Evolutionary conservation across 2,888 invertebrate genomes (phyloP), one percentile per base, ranked within the genome.

Genomic region (Drosophila hamatofila): DNA sequence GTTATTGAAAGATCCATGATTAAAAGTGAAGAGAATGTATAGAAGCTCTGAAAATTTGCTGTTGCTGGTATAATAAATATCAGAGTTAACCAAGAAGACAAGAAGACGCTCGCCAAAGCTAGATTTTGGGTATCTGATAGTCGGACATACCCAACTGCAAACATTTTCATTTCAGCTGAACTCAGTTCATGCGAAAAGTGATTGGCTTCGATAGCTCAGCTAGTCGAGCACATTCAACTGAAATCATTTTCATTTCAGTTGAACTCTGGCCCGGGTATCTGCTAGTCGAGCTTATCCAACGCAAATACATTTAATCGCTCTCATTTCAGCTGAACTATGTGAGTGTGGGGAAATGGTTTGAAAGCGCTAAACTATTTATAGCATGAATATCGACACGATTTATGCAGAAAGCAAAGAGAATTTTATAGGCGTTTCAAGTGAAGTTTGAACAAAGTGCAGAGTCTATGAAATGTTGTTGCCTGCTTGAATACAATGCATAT

Each of bases 341-440:
- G 49, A 58, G 49, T 12, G 30, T 46, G 49, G 7, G 12, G 49
- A 65, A 51, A 56, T 52, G 59, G 55, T 16, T 65, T 35, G n/a
- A n/a, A 54, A 48, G 49, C n/a, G 35, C 30, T 42, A 27, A 51
- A 58, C 42, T 71, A 25, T 46, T 59, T 30, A 35, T 66, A 41
- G 16, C 37, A 46, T 23, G 12, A 4, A 46, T 51, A n/a, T 52
- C 12, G 14, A 33, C 21, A 33, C 16, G 35, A 23, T 23, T 35
- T 9, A 23, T 23, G 51, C 23, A 23, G 33, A 14, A 30, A 21
- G 30, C 49, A 30, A 21, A 49, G 12, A 18, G 12, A 18, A 49
- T 49, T 30, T 49, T 12, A 27, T 18, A 48, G 25, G 5, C n/a
- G 12, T 11, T 49, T n/a, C 18, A 30, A 30, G 18, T 33, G 14